A percentile compares a stretch with the other conserved stretches of the same genome.
Evolutionary conservation across 2,113 vertebrate genomes (phyloP).

Genomic region (Corythornis cristatus): DNA sequence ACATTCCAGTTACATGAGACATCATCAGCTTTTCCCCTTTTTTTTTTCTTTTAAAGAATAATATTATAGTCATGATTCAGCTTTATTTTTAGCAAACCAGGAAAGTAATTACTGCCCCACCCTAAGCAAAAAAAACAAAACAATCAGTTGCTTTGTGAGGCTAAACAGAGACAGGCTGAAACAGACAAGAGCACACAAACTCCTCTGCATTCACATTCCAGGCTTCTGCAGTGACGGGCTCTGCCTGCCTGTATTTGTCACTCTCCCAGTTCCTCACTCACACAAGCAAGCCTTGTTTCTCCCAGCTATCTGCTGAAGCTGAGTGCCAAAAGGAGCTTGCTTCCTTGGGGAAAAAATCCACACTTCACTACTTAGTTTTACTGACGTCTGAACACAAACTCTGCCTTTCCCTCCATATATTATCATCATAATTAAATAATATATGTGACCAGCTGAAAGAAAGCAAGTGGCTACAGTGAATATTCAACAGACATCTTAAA

Average conservation of each 20-base stretch:
- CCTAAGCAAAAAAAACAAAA: background rate
- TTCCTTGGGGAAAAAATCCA: background rate
- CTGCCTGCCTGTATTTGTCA: background rate
- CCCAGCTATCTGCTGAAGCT: background rate
- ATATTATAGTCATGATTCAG: background rate
- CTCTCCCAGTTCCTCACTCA: fast-evolving
- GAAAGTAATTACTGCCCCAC: background rate
- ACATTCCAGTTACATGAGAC: background rate
- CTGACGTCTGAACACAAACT: background rate
- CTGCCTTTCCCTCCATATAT: background rate
- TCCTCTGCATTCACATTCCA: background rate
- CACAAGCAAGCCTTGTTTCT: background rate
- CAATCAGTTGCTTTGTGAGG: background rate
- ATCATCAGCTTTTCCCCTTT: background rate
- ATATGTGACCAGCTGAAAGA: background rate
- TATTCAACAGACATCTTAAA: background rate
- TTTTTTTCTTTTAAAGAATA: background rate
- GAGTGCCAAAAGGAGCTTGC: background rate
- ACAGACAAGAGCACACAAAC: background rate
- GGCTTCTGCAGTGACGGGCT: background rate
- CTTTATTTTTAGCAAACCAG: slow-evolving; percentile 24
- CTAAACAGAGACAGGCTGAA: background rate
- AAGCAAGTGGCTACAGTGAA: background rate
- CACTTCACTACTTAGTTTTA: background rate
- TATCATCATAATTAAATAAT: background rate